phyloP scores from a whole-genome alignment of 2,113 vertebrate genomes.

The Marmota flaviventris region DNA sequence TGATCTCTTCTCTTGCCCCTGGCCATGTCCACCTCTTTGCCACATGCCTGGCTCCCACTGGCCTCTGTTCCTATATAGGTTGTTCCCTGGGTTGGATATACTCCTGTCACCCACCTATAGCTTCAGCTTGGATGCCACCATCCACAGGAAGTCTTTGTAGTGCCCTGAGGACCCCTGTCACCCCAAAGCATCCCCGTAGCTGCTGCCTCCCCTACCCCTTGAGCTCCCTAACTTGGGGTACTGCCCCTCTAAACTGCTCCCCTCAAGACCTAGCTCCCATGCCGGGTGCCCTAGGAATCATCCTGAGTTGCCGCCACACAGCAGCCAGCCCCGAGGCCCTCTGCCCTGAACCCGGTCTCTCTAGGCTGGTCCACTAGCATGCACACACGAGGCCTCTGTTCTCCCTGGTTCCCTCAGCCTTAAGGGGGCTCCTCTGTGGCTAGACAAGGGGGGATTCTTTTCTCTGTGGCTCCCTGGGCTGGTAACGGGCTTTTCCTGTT shows the following conservation, averaged over 20 bases:
- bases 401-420: fast-evolving
- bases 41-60: background rate
- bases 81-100: fast-evolving
- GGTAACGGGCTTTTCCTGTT: background rate
- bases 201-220: background rate
- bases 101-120: background rate
- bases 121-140: background rate
- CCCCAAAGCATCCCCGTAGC: background rate
- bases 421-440: background rate
- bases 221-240: background rate
- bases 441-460: background rate
- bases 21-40: background rate
- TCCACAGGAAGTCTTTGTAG: background rate
- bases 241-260: background rate
- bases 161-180: background rate
- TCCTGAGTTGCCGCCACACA: background rate
- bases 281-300: fast-evolving
- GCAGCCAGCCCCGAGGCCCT: background rate
- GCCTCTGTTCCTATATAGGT: background rate
- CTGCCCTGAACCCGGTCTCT: too few species aligned
- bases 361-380: too few species aligned
- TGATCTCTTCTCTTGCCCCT: background rate
- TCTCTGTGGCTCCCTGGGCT: background rate
- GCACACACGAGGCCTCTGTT: background rate
- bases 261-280: background rate